phyloP scores from a whole-genome alignment of 2,888 invertebrate species.

The Apeira syringaria region DNA sequence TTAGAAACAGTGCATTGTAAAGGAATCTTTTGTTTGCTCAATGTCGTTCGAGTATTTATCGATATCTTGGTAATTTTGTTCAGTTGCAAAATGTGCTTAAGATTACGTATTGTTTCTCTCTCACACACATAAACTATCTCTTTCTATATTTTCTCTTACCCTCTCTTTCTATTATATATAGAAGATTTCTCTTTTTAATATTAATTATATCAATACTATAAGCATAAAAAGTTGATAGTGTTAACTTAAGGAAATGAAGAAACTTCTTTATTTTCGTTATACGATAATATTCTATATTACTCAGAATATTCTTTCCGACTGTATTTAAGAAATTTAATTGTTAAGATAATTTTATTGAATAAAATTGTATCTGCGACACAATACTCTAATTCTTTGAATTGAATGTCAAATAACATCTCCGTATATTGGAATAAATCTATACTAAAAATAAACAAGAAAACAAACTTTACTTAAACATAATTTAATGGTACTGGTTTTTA shows the following conservation, averaged over 20 bases:
- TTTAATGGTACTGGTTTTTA: background rate
- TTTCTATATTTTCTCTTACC: too few relatives aligned
- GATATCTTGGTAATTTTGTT: slow-evolving; percentile 79
- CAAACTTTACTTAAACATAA: background rate
- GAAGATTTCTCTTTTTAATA: slow-evolving; percentile 11
- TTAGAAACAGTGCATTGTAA: slow-evolving; percentile 16
- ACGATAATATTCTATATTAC: too few relatives aligned
- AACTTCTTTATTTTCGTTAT: too few relatives aligned
- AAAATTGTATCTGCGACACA: slow-evolving; percentile 29
- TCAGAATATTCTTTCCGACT: too few relatives aligned
- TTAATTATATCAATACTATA: slow-evolving; percentile 4
- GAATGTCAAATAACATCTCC: too few relatives aligned
- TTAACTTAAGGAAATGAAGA: too few relatives aligned
- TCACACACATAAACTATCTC: background rate
- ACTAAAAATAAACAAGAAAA: too few relatives aligned
- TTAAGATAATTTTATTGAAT: slow-evolving; percentile 24
- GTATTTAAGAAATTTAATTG: slow-evolving; percentile 5
- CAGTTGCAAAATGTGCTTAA: slow-evolving; percentile 76
- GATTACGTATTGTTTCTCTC: slow-evolving; percentile 51
- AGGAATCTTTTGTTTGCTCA: slow-evolving; percentile 27
- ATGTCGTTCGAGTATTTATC: slow-evolving; percentile 33
- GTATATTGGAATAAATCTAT: too few relatives aligned
- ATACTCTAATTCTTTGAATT: too few relatives aligned
- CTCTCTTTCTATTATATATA: slow-evolving; percentile 9
- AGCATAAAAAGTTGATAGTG: slow-evolving; percentile 14